A percentile compares a stretch with the other conserved stretches of the same genome.
Evolutionary conservation across 2,113 vertebrate species (phyloP).

Genomic region (Tupaia chinensis): DNA sequence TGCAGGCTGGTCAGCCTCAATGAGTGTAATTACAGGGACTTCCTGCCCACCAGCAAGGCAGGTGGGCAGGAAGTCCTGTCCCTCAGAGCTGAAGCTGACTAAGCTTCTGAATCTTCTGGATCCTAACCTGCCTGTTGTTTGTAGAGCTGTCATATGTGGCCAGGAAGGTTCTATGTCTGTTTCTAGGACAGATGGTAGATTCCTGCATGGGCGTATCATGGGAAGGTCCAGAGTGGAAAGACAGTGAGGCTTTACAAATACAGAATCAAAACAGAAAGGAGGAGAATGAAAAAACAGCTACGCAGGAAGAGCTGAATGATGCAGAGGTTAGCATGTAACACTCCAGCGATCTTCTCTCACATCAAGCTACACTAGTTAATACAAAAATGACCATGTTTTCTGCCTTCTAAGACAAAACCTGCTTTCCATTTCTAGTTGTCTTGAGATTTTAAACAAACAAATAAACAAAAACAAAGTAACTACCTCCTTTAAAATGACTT

Average conservation of each 20-base stretch:
- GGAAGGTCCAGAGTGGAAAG: not conserved
- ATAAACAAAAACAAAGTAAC: not conserved
- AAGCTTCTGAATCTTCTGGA: not conserved
- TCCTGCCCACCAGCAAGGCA: not conserved
- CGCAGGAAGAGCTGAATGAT: too few species aligned
- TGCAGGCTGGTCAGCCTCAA: not conserved
- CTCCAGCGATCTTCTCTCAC: not conserved
- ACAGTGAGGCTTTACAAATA: not conserved
- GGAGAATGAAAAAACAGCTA: not conserved
- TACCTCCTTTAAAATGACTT: not conserved
- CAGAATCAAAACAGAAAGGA: not conserved
- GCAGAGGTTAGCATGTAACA: not conserved
- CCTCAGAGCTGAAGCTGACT: not conserved
- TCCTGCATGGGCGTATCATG: not conserved
- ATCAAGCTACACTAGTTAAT: not conserved
- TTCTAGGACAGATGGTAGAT: not conserved
- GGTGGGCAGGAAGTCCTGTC: not conserved
- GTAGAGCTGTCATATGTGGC: not conserved
- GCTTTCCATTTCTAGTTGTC: not conserved
- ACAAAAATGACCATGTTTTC: constrained; percentile 6
- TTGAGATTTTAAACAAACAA: constrained; percentile 14
- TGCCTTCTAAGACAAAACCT: constrained; percentile 15
- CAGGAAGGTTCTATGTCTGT: not conserved
- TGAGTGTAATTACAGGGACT: not conserved
- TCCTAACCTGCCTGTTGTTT: not conserved